These are phyloP conservation scores for Scaptomyza caliginosa DNA, from an alignment of 2,888 invertebrate species.

Conservation along the genomic window DNA sequence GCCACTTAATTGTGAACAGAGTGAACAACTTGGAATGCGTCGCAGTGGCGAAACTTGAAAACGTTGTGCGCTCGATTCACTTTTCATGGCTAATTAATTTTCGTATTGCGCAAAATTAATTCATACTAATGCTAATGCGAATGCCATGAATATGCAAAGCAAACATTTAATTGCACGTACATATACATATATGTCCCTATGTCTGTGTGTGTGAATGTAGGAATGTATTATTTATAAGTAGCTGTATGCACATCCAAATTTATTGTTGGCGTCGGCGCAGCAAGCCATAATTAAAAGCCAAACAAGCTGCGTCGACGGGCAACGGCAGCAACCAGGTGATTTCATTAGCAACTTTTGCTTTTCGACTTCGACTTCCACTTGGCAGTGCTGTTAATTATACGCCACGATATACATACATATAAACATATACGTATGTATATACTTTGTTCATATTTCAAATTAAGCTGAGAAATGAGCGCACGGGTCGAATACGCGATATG, in stretches of 20 bases:
- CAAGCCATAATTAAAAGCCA: conserved; percentile 75
- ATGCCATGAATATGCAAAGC: conserved; percentile 74
- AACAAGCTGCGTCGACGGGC: conserved; percentile 59
- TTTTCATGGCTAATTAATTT: conserved; percentile 78
- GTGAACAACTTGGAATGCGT: conserved; percentile 54
- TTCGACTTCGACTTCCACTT: conserved; percentile 47
- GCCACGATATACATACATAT: conserved; percentile 17
- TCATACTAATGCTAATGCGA: conserved; percentile 65
- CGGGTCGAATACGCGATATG: conserved; percentile 44
- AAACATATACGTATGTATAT: not conserved
- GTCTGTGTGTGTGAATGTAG: conserved; percentile 10
- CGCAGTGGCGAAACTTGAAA: conserved; percentile 47
- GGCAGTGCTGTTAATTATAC: conserved; percentile 64
- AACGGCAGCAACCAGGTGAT: conserved; percentile 50
- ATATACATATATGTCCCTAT: not conserved
- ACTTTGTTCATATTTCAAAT: conserved; percentile 16
- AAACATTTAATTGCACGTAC: conserved; percentile 44
- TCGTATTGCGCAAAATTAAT: conserved; percentile 76
- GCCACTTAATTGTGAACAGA: conserved; percentile 44
- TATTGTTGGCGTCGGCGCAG: conserved; percentile 70
- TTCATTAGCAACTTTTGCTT: conserved; percentile 59
- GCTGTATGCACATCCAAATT: conserved; percentile 62
- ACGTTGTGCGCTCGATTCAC: conserved; percentile 74
- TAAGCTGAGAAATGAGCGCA: conserved; percentile 15
- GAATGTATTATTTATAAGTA: conserved; percentile 32